These are phyloP conservation scores for Urocyon cinereoargenteus DNA, from an alignment of 2,797 vertebrate species.

Conservation along the genomic window DNA sequence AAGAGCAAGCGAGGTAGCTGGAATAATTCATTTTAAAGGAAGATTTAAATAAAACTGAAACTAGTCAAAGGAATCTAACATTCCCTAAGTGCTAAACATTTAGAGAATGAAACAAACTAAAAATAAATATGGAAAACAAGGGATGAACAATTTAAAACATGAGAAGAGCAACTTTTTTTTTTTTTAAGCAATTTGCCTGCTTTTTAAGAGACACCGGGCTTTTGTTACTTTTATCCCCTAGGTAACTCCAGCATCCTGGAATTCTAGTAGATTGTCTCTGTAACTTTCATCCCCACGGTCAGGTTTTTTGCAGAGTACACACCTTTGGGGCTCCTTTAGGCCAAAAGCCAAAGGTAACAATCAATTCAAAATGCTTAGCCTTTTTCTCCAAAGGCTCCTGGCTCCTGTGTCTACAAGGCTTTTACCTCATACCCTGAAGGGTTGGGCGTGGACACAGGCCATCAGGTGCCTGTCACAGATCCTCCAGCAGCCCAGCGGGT, in stretches of 20 bases:
- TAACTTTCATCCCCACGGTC: constrained; percentile 13
- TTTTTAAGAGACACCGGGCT: background rate
- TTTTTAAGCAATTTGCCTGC: background rate
- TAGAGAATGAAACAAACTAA: constrained; percentile 3
- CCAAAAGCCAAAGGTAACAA: background rate
- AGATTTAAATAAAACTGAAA: constrained; percentile 5
- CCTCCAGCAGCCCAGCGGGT: background rate
- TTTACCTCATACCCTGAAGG: background rate
- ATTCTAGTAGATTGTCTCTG: background rate
- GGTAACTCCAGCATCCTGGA: background rate
- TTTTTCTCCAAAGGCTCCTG: background rate
- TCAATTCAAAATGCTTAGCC: background rate
- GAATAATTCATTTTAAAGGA: constrained; percentile 28
- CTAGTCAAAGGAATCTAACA: background rate
- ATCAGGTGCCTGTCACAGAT: background rate
- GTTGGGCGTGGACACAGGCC: background rate
- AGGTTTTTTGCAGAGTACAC: background rate
- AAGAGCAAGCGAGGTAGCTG: background rate
- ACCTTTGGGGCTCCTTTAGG: background rate
- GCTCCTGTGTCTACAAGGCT: background rate
- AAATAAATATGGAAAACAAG: constrained; percentile 27
- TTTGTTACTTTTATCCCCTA: background rate
- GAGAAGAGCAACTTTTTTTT: background rate
- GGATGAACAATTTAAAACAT: constrained; percentile 24
- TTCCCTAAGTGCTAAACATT: constrained; percentile 43